phyloP scores from a whole-genome alignment of 1,140 invertebrate species.

The Tachypleus tridentatus region DNA sequence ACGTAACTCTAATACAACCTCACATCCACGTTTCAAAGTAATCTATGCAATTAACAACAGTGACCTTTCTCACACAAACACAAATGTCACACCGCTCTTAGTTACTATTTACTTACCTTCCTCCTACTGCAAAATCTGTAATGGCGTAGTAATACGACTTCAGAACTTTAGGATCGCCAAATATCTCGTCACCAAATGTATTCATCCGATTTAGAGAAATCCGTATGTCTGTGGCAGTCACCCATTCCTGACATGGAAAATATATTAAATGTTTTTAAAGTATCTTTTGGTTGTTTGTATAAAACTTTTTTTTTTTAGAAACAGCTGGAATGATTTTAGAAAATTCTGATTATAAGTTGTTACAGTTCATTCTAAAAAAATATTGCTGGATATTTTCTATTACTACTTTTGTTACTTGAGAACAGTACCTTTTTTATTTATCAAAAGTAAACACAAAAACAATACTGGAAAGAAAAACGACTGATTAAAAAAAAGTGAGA shows the following conservation, averaged over 20 bases:
- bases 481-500: too few species aligned
- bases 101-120: slow-evolving; percentile 42
- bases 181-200: slow-evolving; percentile 97
- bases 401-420: too few species aligned
- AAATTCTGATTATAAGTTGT: too few species aligned
- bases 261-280: slow-evolving; percentile 1
- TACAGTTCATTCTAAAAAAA: too few species aligned
- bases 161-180: slow-evolving; percentile 78
- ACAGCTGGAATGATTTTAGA: not conserved
- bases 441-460: too few species aligned
- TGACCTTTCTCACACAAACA: too few species aligned
- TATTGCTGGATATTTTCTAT: too few species aligned
- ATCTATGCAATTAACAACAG: too few species aligned
- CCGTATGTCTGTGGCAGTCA: slow-evolving; percentile 85
- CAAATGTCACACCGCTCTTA: not conserved
- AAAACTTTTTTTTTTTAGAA: slow-evolving; percentile 7
- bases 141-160: slow-evolving; percentile 98
- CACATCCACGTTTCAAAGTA: too few species aligned
- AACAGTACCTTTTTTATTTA: too few species aligned
- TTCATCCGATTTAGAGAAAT: slow-evolving; percentile 85
- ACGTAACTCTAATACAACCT: too few species aligned
- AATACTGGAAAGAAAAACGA: too few species aligned
- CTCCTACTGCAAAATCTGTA: slow-evolving; percentile 88
- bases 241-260: slow-evolving; percentile 66
- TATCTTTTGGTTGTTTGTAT: slow-evolving; percentile 3